A percentile compares a stretch with the other conserved stretches of the same genome.
These are phyloP conservation scores for Seira ritae DNA, from an alignment of 2,888 invertebrate genomes.

Conservation along the genomic window DNA sequence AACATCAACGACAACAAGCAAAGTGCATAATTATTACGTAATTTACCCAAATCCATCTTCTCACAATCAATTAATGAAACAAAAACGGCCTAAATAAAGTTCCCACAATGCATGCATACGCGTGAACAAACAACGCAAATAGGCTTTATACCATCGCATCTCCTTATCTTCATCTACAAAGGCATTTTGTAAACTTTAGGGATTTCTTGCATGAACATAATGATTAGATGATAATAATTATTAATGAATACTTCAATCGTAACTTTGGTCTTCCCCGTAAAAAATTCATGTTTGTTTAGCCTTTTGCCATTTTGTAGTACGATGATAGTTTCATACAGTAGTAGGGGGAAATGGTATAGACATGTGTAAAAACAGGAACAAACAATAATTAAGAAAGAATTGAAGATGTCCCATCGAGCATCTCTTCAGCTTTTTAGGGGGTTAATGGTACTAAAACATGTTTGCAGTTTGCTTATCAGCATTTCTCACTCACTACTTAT, in stretches of 20 bases:
- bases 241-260: conserved; percentile 3
- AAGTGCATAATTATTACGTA: conserved; percentile 7
- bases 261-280: neutral
- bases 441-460: conserved; percentile 7
- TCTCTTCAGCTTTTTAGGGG: neutral
- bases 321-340: neutral
- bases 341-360: neutral
- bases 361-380: conserved; percentile 1
- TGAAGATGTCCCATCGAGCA: conserved; percentile 11
- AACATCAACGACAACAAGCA: neutral
- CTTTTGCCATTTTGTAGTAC: neutral
- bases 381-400: conserved; percentile 1
- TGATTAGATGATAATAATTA: neutral
- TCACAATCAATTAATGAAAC: conserved; percentile 11
- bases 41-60: conserved; percentile 11
- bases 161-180: no score
- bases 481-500: no score
- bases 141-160: no score
- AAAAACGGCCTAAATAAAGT: neutral
- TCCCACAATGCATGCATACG: neutral
- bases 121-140: neutral
- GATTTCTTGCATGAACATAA: neutral
- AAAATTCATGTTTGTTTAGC: neutral
- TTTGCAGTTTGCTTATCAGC: neutral
- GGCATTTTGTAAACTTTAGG: neutral